phyloP scores from a whole-genome alignment of 2,888 invertebrate genomes.

The Ophion ventricosus region DNA sequence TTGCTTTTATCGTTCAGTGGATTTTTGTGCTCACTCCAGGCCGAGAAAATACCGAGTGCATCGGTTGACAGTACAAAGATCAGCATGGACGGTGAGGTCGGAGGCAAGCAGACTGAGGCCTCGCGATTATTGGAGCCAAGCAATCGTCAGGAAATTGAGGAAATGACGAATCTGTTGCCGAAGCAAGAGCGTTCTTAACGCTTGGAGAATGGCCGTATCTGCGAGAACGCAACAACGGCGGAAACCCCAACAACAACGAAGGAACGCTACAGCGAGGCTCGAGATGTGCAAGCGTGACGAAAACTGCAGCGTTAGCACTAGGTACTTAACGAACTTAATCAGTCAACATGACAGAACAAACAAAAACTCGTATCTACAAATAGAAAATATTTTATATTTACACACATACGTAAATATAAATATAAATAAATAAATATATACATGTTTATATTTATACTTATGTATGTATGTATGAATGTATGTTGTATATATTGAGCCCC shows the following conservation, averaged over 20 bases:
- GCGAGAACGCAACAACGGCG: conserved; percentile 69
- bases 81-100: conserved; percentile 74
- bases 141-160: conserved; percentile 75
- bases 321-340: conserved; percentile 77
- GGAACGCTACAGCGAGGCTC: conserved; percentile 50
- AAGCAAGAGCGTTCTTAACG: conserved; percentile 80
- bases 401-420: neutral
- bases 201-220: conserved; percentile 75
- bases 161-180: conserved; percentile 77
- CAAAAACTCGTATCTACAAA: conserved; percentile 35
- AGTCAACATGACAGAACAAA: conserved; percentile 65
- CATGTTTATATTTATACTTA: neutral
- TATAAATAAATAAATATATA: neutral
- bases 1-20: too few relatives aligned
- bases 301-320: conserved; percentile 71
- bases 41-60: conserved; percentile 67
- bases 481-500: conserved; percentile 46
- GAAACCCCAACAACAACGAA: conserved; percentile 60
- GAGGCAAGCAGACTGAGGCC: conserved; percentile 72
- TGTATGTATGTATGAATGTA: neutral
- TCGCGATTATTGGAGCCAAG: conserved; percentile 71
- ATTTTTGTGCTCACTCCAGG: conserved; percentile 20
- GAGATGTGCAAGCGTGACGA: conserved; percentile 75
- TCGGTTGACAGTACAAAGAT: conserved; percentile 66
- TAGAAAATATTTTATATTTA: conserved; percentile 47